Base-by-base conservation (phyloP, 2,888 invertebrate species). In the Archips xylosteana region DNA sequence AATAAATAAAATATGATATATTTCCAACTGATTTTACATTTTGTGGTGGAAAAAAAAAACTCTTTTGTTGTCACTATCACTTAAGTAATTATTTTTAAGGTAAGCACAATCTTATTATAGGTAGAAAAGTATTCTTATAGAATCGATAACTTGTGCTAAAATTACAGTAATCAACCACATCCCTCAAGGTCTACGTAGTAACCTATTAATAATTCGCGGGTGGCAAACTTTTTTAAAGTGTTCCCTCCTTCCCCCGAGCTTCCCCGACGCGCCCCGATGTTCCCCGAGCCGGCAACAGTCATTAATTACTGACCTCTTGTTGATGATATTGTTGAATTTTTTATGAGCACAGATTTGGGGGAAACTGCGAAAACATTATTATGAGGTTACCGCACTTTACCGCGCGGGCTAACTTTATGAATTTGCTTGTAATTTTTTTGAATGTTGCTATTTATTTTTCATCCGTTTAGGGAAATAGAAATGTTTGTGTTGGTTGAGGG, bases 151-250 rank as follows among this genome's bases (percentile, higher is more conserved):
- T 13, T 42, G 6, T 60, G 39, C 36, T 51, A 0, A 32, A 64
- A 51, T 13, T 72, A 68, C 63, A 64, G 68, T 59, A 74, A 71
- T 47, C 64, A 13, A 47, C 32, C 32, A 13, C 86, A 80, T 79
- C 88, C 75, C 86, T 87, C 70, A 75, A 70, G 83, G 84, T 85
- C 89, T 82, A 78, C 83, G 84, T 82, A 83, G 85, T 83, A 92
- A 92, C 90, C 94, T 93, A 92, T 94, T 94, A 93, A 94, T 94
- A 94, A 92, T 91, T 89, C 85, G 86, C 87, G 91, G 90, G 85
- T 87, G 89, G 86, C 77, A 89, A 93, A 92, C 86, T 92, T 93
- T 88, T 89, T 89, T 88, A 92, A 92, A 93, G 90, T 93, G 92
- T 91, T 92, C 86, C 87, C n/a, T 12, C 6, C 83, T 81, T 80